Evolutionary conservation across 2,797 vertebrate genomes (phyloP).

Genomic region (Delichon dasypus): DNA sequence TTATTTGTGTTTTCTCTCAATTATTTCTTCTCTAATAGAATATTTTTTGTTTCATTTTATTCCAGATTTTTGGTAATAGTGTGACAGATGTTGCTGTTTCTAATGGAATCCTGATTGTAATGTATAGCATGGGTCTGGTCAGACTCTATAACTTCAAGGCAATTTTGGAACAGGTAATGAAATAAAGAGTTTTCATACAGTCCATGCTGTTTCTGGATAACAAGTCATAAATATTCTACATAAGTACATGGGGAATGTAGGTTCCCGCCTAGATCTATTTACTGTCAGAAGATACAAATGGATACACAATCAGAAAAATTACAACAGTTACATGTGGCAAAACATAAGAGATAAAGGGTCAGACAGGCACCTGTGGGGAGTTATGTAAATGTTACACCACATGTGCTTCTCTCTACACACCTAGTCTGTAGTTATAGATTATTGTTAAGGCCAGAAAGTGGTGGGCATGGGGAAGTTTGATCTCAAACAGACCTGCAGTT

Average conservation of each 20-base stretch:
- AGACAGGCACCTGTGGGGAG: not conserved
- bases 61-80: conserved; percentile 89
- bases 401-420: not conserved
- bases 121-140: conserved; percentile 87
- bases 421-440: not conserved
- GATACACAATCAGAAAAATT: not conserved
- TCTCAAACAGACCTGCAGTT: not conserved
- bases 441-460: not conserved
- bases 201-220: not conserved
- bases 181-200: not conserved
- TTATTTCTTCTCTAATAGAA: not conserved
- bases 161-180: conserved; percentile 85
- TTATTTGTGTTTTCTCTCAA: not conserved
- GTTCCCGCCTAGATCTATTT: not conserved
- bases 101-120: conserved; percentile 90
- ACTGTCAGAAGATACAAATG: not conserved
- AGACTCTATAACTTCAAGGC: conserved; percentile 92
- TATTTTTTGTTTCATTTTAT: conserved; percentile 34
- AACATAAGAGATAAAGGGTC: not conserved
- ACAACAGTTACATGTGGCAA: not conserved
- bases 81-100: conserved; percentile 89
- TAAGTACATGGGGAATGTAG: not conserved
- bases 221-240: not conserved
- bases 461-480: not conserved
- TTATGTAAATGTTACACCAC: not conserved